Base-by-base conservation (phyloP, 2,888 invertebrate genomes). In the Brenthis daphne region DNA sequence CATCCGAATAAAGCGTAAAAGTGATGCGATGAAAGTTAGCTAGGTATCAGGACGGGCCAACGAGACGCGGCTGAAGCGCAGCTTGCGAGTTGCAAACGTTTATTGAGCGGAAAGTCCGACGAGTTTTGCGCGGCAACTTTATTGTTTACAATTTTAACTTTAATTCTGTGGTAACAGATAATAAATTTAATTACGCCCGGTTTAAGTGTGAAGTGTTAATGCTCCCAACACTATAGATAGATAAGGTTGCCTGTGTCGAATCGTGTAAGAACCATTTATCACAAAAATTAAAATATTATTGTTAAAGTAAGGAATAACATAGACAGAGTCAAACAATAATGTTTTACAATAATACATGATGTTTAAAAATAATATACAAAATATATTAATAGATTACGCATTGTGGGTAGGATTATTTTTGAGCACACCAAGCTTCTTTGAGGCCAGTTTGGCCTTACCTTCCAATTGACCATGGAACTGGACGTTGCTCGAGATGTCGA, bases 81-180 rank as follows among this genome's bases (percentile, higher is more conserved):
- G 63, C 56, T 51, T 63, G 61, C 51, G 61, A 67, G 61, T 63
- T 63, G 51, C 61, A 51, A 51, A 24, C 66, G 66, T 61, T 67
- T 67, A 67, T 67, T 67, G 61, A 56, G 61, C 67, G 56, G 56
- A 67, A 67, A 67, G 56, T 63, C 63, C 50, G 50, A 56, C 67
- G 56, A 67, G 61, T 37, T 63, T 16, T 56, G 47, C 56, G 56
- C 29, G 47, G 56, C 56, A 67, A 63, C 67, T 67, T 67, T 67
- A 16, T 50, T 61, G 61, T 67, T 63, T 63, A 61, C 61, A 61
- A 67, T 61, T 67, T 61, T 50, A 51, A 56, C 61, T 56, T 61
- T 51, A 51, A 54, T 56, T 56, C 37, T 43, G 51, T 50, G 48
- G 60, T 60, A 55, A 60, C 60, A 58, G 43, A 56, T 67, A 61